phyloP scores from a whole-genome alignment of 2,113 vertebrate species.

The Brachyhypopomus gauderio region DNA sequence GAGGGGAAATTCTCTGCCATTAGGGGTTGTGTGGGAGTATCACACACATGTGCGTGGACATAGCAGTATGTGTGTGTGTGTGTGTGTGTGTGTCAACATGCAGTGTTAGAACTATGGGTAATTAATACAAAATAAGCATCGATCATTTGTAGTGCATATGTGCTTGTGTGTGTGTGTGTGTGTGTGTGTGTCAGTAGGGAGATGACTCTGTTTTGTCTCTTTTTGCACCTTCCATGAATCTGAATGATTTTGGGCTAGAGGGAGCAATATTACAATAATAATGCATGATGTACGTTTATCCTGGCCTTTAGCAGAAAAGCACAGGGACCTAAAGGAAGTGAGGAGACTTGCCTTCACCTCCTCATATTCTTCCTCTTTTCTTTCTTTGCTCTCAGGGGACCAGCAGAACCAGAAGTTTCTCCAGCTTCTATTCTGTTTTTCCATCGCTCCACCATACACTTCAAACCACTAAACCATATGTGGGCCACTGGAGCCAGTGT shows the following conservation, averaged over 20 bases:
- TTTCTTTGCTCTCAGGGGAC: conserved; percentile 8
- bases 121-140: no score
- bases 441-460: conserved; percentile 44
- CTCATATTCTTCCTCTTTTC: neutral
- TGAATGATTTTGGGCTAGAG: no score
- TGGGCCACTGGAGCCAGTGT: conserved; percentile 28
- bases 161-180: neutral
- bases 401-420: conserved; percentile 23
- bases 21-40: conserved; percentile 6
- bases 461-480: conserved; percentile 46
- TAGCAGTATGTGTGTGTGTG: no score
- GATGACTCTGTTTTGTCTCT: no score
- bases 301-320: neutral
- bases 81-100: no score
- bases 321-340: neutral
- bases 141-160: neutral
- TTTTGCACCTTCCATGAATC: no score
- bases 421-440: conserved; percentile 47
- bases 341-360: conserved; percentile 15
- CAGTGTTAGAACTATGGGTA: no score
- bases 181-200: neutral
- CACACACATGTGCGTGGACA: neutral
- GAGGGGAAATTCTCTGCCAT: neutral
- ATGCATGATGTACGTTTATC: neutral
- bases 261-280: neutral